Evolutionary conservation across 1,140 invertebrate genomes (phyloP).

Genomic region (Drosophila lowei): DNA sequence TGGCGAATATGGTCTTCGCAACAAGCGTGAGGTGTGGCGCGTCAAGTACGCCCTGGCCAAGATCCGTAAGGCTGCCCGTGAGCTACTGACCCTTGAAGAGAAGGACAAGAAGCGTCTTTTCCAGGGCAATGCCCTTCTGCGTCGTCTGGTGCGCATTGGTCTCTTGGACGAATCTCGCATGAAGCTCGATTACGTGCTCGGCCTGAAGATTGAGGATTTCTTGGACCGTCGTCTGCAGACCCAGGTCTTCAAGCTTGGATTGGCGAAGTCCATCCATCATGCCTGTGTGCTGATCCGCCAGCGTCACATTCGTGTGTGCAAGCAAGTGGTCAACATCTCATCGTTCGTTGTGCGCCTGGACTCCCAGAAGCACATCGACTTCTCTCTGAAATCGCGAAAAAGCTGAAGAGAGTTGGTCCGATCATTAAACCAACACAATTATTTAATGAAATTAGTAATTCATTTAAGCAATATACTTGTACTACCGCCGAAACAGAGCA

Average conservation of each 20-base stretch:
- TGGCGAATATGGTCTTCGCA: slow-evolving; percentile 99
- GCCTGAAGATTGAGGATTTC: slow-evolving; percentile 99
- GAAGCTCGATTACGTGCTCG: slow-evolving; percentile 99
- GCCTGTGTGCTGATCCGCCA: too few species aligned
- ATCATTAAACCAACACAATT: too few species aligned
- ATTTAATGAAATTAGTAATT: too few species aligned
- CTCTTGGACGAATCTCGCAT: slow-evolving; percentile 98
- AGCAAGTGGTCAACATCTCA: too few species aligned
- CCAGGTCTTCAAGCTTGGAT: slow-evolving; percentile 99
- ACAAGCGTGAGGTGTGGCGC: slow-evolving; percentile 99
- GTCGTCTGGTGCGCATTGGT: slow-evolving; percentile 98
- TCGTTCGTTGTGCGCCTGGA: too few species aligned
- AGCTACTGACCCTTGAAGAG: slow-evolving; percentile 98
- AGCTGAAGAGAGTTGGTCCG: too few species aligned
- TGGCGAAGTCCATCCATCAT: slow-evolving; percentile 99
- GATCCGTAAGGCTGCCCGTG: slow-evolving; percentile 99
- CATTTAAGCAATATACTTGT: too few species aligned
- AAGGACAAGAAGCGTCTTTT: slow-evolving; percentile 98
- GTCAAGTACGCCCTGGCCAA: slow-evolving; percentile 99
- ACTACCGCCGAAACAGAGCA: too few species aligned
- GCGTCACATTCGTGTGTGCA: too few species aligned
- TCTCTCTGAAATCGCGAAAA: too few species aligned
- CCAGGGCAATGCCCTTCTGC: slow-evolving; percentile 99
- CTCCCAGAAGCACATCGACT: too few species aligned
- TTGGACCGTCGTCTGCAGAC: slow-evolving; percentile 99